Evolutionary conservation across 2,888 invertebrate genomes (phyloP), one percentile per base, ranked within the genome.

Genomic region (Bugulina stolonifera): DNA sequence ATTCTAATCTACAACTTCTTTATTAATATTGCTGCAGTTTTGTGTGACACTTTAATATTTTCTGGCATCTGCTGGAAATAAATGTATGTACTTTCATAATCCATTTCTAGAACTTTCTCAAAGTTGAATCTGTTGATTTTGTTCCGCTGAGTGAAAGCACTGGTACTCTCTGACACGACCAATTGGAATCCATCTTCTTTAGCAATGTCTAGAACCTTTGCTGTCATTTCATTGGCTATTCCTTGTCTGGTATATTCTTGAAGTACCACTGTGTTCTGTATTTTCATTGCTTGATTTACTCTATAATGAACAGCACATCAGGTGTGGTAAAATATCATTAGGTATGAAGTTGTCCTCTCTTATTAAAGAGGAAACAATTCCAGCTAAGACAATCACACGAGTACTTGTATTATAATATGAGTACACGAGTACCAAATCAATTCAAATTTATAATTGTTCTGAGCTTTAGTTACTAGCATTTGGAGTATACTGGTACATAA

Each of bases 241-340:
- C 64, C 64, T 32, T n/a, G 2, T 34, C 34, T 64, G 10, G 64
- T 64, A n/a, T 64, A 64, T 32, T 64, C 64, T 64, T 22, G 27
- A 14, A 25, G 14, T 2, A 64, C 64, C n/a, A n/a, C n/a, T n/a
- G n/a, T n/a, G n/a, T n/a, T n/a, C n/a, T n/a, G n/a, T n/a, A n/a
- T n/a, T n/a, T n/a, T n/a, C n/a, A n/a, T n/a, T n/a, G n/a, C n/a
- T n/a, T n/a, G n/a, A n/a, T n/a, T n/a, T n/a, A n/a, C n/a, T n/a
- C n/a, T n/a, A n/a, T n/a, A n/a, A n/a, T n/a, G n/a, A n/a, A n/a
- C n/a, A n/a, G n/a, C n/a, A n/a, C n/a, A n/a, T n/a, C n/a, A n/a
- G n/a, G n/a, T n/a, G n/a, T n/a, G n/a, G n/a, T n/a, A n/a, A n/a
- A n/a, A n/a, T n/a, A n/a, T n/a, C n/a, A n/a, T n/a, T n/a, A n/a